Evolutionary conservation across 2,797 vertebrate species (phyloP).

Genomic region (Myotis vivesi): DNA sequence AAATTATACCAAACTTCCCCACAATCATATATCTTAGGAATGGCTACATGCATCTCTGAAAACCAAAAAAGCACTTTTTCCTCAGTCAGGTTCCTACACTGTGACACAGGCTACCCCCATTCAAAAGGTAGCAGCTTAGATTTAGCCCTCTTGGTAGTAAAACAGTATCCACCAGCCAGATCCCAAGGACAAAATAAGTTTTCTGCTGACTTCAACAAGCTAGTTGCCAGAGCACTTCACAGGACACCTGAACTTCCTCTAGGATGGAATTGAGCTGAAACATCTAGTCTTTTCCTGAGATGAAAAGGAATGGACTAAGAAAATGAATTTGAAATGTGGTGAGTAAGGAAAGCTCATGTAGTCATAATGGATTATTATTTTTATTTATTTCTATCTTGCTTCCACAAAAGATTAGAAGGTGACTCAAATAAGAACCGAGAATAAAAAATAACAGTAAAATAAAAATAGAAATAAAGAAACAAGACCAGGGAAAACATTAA

Average conservation of each 20-base stretch:
- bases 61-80: not conserved
- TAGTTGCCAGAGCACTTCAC: not conserved
- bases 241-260: not conserved
- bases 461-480: constrained; percentile 53
- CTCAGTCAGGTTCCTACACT: not conserved
- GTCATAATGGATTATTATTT: constrained; percentile 22
- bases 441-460: constrained; percentile 52
- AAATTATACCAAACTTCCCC: constrained; percentile 24
- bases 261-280: not conserved
- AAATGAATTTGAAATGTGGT: constrained; percentile 50
- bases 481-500: constrained; percentile 40
- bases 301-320: constrained; percentile 34
- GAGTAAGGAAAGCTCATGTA: constrained; percentile 23
- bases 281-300: constrained; percentile 28
- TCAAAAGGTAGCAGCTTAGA: not conserved
- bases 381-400: constrained; percentile 55
- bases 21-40: constrained; percentile 12
- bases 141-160: not conserved
- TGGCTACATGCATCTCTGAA: not conserved
- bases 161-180: not conserved
- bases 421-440: constrained; percentile 46
- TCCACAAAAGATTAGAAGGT: constrained; percentile 39
- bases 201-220: constrained; percentile 13
- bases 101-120: not conserved
- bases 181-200: not conserved